Percentiles rank a stretch among this genome's conserved stretches.
Evolutionary conservation across 2,113 vertebrate genomes (phyloP).

Genomic region (Castor canadensis): DNA sequence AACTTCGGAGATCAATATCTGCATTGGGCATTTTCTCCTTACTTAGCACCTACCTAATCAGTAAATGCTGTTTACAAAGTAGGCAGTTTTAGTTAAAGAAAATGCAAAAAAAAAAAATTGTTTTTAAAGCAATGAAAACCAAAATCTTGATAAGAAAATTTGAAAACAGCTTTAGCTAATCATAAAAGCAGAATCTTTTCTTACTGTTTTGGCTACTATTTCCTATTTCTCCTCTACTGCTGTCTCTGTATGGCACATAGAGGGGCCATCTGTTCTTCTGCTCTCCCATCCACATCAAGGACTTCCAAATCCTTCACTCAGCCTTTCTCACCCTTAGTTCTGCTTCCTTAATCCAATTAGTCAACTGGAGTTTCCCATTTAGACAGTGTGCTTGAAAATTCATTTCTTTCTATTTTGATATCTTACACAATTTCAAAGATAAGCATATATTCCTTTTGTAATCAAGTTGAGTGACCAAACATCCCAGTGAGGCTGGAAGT

Average conservation of each 20-base stretch:
- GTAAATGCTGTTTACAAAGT: neutral
- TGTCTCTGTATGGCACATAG: neutral
- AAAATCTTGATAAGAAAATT: neutral
- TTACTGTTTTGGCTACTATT: neutral
- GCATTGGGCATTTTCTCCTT: neutral
- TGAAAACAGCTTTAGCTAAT: neutral
- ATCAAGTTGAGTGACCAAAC: neutral
- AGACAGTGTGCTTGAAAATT: neutral
- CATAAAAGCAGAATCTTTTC: neutral
- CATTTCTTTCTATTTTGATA: neutral
- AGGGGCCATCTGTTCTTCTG: conserved; percentile 1
- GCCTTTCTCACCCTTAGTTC: neutral
- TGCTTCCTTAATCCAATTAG: neutral
- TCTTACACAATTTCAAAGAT: neutral
- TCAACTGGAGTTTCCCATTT: neutral
- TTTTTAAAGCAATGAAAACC: neutral
- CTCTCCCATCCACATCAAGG: neutral
- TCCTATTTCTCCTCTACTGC: neutral
- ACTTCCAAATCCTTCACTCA: neutral
- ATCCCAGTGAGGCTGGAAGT: neutral
- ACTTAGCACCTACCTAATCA: neutral
- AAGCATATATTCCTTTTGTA: neutral
- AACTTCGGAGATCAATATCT: neutral
- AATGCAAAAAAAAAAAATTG: neutral
- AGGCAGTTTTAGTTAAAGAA: neutral